Evolutionary conservation across 2,113 vertebrate species (phyloP), one percentile per base, ranked within the genome.

Genomic region (Pycnonotus jocosus): DNA sequence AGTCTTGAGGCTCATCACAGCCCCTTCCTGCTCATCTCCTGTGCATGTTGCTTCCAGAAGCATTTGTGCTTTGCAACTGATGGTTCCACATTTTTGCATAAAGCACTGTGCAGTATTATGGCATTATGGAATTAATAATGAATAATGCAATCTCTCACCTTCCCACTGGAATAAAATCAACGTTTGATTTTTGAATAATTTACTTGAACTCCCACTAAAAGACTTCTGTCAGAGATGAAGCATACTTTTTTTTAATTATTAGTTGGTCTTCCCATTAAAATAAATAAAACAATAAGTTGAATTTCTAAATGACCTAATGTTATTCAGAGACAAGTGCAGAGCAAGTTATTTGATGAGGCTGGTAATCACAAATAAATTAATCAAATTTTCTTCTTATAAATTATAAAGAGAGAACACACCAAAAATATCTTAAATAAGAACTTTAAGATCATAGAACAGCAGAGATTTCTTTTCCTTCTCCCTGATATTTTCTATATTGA

Each of bases 201-300:
- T 88, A 85, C 72, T 90, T 80, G 53, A 86, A 66, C 62, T 92
- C 35, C 66, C 62, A 81, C 48, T 81, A 77, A 84, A 92, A 88
- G 33, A 33, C 9, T 87, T 86, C 80, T 70, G 42, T 85, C 61
- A 89, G 86, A 81, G 30, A 85, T 54, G 19, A 61, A 92, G 66
- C 31, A 4, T 40, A 0, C 61, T 60, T 71, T 83, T 83, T 69
- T 86, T 50, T 6, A 72, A 87, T 93, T 88, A 92, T 84, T 93
- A 86, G 76, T 88, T 8, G 16, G 58, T 44, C 16, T 93, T 90
- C 18, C 35, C n/a, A 78, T 62, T 89, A 82, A 89, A 90, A 81
- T 93, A 94, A 94, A 95, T 93, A 86, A 95, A 86, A 85, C 48
- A 92, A 14, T 45, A 85, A 70, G 7, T 51, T 73, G 56, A 47